A percentile compares a stretch with the other conserved stretches of the same genome.
Evolutionary conservation across 1,140 invertebrate genomes (phyloP).

Genomic region (Trialeurodes vaporariorum): DNA sequence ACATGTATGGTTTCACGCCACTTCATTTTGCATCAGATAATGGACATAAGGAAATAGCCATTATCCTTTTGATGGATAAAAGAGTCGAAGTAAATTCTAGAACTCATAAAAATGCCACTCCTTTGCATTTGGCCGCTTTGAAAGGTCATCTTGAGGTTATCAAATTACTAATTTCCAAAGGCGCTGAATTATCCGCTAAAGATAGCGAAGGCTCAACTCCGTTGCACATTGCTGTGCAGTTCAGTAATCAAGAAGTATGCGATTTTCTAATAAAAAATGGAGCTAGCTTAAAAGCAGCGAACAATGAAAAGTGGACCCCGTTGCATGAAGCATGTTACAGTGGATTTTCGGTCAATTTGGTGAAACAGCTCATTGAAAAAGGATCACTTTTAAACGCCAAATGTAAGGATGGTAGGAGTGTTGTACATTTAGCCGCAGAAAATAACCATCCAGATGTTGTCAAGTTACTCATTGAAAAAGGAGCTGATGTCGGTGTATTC

Average conservation of each 20-base stretch:
- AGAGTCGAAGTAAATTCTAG: not conserved
- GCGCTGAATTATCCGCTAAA: not conserved
- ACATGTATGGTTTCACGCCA: not conserved
- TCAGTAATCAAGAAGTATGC: not conserved
- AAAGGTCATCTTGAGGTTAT: not conserved
- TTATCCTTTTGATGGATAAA: not conserved
- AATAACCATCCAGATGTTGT: not conserved
- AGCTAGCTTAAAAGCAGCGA: not conserved
- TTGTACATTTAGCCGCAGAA: not conserved
- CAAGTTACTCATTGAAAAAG: not conserved
- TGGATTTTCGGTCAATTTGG: not conserved
- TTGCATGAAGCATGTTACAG: not conserved
- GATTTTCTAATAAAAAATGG: not conserved
- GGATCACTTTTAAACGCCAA: not conserved
- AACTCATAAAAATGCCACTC: not conserved
- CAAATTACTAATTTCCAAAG: not conserved
- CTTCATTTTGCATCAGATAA: not conserved
- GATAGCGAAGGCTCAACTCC: not conserved
- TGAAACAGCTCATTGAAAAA: not conserved
- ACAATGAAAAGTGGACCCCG: not conserved
- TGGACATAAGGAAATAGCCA: not conserved
- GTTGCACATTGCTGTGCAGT: not conserved
- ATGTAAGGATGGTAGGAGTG: not conserved
- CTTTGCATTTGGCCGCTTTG: not conserved
- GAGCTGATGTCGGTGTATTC: not conserved